Base-by-base conservation (phyloP, 1,140 invertebrate genomes). In the Dinoponera quadriceps region DNA sequence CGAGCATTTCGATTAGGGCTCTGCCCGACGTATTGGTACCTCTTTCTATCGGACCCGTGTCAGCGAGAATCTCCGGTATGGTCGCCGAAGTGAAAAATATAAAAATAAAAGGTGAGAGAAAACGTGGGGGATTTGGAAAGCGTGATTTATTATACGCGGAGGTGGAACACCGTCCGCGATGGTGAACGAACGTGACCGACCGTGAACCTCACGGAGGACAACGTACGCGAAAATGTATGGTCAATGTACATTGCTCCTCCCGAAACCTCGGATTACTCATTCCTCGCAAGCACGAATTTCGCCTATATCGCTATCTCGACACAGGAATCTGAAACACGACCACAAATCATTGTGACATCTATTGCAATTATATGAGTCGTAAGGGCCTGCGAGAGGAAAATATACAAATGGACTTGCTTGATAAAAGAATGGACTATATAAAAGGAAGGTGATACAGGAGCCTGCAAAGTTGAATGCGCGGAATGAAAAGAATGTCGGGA, bases 221-320 rank as follows among this genome's bases (percentile, higher is more conserved):
- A 66, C n/a, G 44, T 77, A 77, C 20, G n/a, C 25, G 22, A 51
- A 69, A 78, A 71, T 59, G 33, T 80, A 59, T 80, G 54, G 14
- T 69, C 51, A 57, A n/a, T 69, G 33, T 44, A 78, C 49, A 66
- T 22, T 16, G 18, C 4, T 44, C 7, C 18, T 69, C 69, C 18
- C 16, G 7, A 69, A 44, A 66, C 65, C 2, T 51, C 13, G 13
- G 3, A 62, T 75, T 51, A 63, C 9, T 54, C 16, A 7, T 55
- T 27, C 25, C 1, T 59, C 25, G 3, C 27, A 38, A 29, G 0
- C 20, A 33, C 11, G 18, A 16, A n/a, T 22, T 9, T 68, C 22
- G 16, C 1, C 7, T 18, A 60, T 20, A 18, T 60, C 2, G 20
- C 33, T 5, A 71, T 71, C n/a, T 33, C 18, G 59, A 29, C 16